Conservation (phyloP, 2,797 vertebrate genomes). For the Anguilla anguilla region DNA sequence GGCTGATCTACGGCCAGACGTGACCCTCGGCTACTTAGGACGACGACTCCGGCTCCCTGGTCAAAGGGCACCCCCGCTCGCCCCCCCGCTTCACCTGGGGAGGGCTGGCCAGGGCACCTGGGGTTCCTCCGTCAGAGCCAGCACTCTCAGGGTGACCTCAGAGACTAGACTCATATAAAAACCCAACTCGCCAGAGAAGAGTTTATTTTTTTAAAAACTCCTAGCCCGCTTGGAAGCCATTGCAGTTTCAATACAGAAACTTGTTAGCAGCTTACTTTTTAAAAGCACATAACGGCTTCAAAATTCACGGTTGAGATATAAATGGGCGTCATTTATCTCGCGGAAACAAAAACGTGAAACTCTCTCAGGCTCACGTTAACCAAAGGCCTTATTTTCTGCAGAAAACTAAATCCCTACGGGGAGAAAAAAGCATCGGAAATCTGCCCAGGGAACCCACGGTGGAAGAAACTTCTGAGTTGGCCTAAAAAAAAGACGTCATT, state of each 20-base stretch:
- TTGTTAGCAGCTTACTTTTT: too few relatives aligned
- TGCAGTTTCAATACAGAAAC: too few relatives aligned
- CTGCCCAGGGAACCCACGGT: too few relatives aligned
- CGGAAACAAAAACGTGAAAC: too few relatives aligned
- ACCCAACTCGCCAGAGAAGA: not conserved
- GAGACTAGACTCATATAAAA: not conserved
- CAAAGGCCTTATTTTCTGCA: too few relatives aligned
- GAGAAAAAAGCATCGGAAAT: too few relatives aligned
- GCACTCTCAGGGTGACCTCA: slow-evolving; percentile 5
- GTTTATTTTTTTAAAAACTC: not conserved
- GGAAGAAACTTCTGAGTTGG: slow-evolving; percentile 58
- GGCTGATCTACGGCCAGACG: slow-evolving; percentile 70
- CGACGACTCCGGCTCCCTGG: slow-evolving; percentile 64
- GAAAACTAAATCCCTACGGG: too few relatives aligned
- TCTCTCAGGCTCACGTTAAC: too few relatives aligned
- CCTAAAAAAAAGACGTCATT: slow-evolving; percentile 60
- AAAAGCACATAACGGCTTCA: too few relatives aligned
- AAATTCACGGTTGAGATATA: too few relatives aligned
- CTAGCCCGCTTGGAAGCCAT: too few relatives aligned
- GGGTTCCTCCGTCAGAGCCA: not conserved
- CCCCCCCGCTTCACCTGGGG: not conserved
- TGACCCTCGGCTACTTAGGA: slow-evolving; percentile 68
- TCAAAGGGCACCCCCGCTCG: slow-evolving; percentile 49
- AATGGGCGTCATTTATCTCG: too few relatives aligned
- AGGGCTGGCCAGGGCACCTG: not conserved